Base-by-base conservation (phyloP, 1,140 invertebrate genomes). In the Lamellibrachia luymesi region DNA sequence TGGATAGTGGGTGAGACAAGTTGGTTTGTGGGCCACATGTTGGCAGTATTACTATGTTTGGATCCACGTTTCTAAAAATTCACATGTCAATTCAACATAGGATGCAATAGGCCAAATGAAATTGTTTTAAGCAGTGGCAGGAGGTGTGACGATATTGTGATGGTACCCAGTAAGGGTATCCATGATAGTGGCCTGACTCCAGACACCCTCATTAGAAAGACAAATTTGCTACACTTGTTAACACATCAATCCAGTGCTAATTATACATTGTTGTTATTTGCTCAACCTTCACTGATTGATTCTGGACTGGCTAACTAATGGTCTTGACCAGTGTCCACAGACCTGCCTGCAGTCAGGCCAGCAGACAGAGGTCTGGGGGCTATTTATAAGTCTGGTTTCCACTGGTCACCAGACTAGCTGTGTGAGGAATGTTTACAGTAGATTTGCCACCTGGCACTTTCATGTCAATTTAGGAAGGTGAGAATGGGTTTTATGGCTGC, bases 381-480 rank as follows among this genome's bases (percentile, higher is more conserved):
- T 80, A 80, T 80, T 80, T 17, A 80, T 80, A 80, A 22, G 64
- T 22, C 6, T 17, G 64, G 64, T 80, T 80, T 80, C 64, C 13
- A 80, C 64, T 80, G 64, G 64, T 80, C 64, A 80, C 64, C 64
- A 80, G 64, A 22, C 64, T 80, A 80, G 64, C 25, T 80, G 17
- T 22, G 17, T 8, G 64, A 80, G 64, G 64, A 80, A 80, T 80
- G 64, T 80, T 80, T 22, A 80, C 64, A 80, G 64, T 80, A 80
- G 64, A 80, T 80, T 80, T 80, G 64, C 64, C 64, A 80, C 64
- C 64, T 80, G 64, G 64, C 64, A 80, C 64, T 80, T 80, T 80
- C 64, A 80, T 80, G 64, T 80, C 64, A 80, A 80, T 80, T 80
- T 80, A 80, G 64, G 25, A 80, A 80, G 64, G 64, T 80, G 64